Evolutionary conservation across 2,113 vertebrate genomes (phyloP).

Genomic region (Neoarius graeffei): DNA sequence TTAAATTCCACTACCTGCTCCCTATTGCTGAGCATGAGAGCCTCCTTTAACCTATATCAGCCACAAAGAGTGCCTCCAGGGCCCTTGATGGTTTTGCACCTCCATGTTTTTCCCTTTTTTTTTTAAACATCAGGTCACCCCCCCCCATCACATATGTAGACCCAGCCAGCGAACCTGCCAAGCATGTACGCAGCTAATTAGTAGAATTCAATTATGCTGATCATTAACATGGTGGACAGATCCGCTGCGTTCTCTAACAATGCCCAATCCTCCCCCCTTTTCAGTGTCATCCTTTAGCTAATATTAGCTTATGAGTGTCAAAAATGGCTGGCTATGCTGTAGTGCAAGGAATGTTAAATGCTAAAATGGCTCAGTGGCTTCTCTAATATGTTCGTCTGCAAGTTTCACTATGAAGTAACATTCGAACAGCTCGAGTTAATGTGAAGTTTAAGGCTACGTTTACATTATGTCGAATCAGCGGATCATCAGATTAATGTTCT

Average conservation of each 20-base stretch:
- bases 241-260: slow-evolving; percentile 68
- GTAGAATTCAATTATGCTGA: slow-evolving; percentile 70
- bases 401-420: slow-evolving; percentile 22
- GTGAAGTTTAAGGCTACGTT: too few relatives aligned
- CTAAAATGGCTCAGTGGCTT: slow-evolving; percentile 36
- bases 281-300: slow-evolving; percentile 33
- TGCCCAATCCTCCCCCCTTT: not conserved
- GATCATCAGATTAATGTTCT: too few relatives aligned
- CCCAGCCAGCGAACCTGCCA: slow-evolving; percentile 59
- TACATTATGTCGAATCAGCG: too few relatives aligned
- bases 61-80: slow-evolving; percentile 63
- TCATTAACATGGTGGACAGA: slow-evolving; percentile 74
- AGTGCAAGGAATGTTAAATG: slow-evolving; percentile 35
- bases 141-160: slow-evolving; percentile 58
- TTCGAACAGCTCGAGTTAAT: slow-evolving; percentile 33
- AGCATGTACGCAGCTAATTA: slow-evolving; percentile 71
- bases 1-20: slow-evolving; percentile 75
- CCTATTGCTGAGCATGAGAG: slow-evolving; percentile 69
- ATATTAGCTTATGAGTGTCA: slow-evolving; percentile 37
- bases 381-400: slow-evolving; percentile 15
- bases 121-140: slow-evolving; percentile 70
- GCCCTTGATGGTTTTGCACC: slow-evolving; percentile 66
- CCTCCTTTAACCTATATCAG: slow-evolving; percentile 74
- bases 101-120: slow-evolving; percentile 58
- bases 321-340: slow-evolving; percentile 46